Evolutionary conservation across 1,140 invertebrate species (phyloP).

Genomic region (Scaptodrosophila lebanonensis): DNA sequence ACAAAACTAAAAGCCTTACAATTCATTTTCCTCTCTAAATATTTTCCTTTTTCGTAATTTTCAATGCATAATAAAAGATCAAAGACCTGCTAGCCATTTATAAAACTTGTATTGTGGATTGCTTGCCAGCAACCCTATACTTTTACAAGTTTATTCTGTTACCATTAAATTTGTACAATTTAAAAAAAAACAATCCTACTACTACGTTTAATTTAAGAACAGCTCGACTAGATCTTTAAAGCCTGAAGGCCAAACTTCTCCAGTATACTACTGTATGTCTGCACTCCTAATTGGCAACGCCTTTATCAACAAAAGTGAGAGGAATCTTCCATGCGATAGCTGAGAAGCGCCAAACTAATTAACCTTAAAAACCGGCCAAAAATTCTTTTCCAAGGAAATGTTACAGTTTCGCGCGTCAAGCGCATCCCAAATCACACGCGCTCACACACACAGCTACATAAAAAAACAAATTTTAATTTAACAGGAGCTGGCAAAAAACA

Average conservation of each 20-base stretch:
- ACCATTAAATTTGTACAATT: no score
- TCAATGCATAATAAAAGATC: no score
- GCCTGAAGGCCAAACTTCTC: conserved; percentile 37
- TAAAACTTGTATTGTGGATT: no score
- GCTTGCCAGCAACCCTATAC: no score
- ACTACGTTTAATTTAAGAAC: no score
- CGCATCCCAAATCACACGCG: conserved; percentile 27
- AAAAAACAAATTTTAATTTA: conserved; percentile 67
- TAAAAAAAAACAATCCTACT: no score
- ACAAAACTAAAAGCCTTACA: no score
- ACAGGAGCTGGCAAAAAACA: conserved; percentile 30
- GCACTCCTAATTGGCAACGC: conserved; percentile 61
- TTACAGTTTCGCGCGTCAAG: conserved; percentile 58
- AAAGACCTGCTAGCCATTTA: no score
- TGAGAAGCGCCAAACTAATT: conserved; percentile 64
- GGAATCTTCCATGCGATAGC: conserved; percentile 57
- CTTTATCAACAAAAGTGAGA: conserved; percentile 69
- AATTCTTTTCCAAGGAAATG: conserved; percentile 65
- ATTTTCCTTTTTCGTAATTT: no score
- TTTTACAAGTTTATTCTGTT: no score
- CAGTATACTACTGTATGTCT: conserved; percentile 9
- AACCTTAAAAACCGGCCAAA: conserved; percentile 53
- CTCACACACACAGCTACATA: conserved; percentile 13
- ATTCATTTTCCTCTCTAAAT: no score
- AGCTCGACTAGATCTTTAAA: no score